Evolutionary conservation across 2,888 invertebrate species (phyloP).

Genomic region (Spialia ferax): DNA sequence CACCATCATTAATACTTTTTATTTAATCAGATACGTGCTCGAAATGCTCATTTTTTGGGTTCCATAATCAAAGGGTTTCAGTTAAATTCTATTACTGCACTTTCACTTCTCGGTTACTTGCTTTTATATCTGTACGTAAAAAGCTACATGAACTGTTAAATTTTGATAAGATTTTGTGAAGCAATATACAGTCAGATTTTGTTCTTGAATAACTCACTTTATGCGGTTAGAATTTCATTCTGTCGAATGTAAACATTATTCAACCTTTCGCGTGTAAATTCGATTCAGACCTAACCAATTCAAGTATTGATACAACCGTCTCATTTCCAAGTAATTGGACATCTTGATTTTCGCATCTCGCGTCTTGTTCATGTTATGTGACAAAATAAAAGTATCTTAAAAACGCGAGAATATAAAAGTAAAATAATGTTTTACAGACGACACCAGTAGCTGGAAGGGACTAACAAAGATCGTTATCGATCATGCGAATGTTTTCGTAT

Average conservation of each 20-base stretch:
- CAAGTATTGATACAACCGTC: background rate
- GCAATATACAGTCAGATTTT: no score
- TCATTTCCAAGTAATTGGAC: background rate
- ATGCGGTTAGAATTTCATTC: no score
- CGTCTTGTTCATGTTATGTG: constrained; percentile 1
- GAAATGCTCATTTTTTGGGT: background rate
- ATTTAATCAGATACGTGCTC: constrained; percentile 5
- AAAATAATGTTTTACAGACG: background rate
- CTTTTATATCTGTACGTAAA: no score
- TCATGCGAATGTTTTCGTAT: constrained; percentile 12
- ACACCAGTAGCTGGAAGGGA: constrained; percentile 16
- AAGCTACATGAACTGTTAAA: no score
- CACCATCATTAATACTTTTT: constrained; percentile 20
- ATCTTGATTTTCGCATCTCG: background rate
- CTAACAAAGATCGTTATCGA: constrained; percentile 19
- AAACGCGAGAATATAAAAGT: constrained; percentile 3
- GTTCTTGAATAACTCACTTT: no score
- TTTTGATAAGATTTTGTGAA: no score
- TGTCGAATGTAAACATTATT: no score
- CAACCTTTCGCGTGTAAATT: no score
- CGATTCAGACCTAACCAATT: no score
- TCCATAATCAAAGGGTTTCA: background rate
- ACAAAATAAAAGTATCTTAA: background rate
- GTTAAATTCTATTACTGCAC: background rate
- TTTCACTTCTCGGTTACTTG: background rate